Evolutionary conservation across 2,888 invertebrate genomes (phyloP), one percentile per base, ranked within the genome.

Genomic region (Heliconius ethilla): DNA sequence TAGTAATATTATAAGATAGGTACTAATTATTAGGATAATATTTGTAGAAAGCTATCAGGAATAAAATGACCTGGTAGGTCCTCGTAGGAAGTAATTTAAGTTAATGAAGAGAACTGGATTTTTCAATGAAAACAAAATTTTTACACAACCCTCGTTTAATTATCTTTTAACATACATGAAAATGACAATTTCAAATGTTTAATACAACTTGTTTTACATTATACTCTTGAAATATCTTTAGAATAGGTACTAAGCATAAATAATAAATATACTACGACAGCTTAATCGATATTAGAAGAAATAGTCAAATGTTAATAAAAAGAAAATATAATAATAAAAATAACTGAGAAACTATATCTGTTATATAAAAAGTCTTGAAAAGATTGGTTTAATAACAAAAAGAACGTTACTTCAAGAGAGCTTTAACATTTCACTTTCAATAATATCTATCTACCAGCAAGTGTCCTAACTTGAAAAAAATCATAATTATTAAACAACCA

Each of bases 131-230:
- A 70, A 33, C 27, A 29, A 33, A 11, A 55, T 55, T 7, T n/a
- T 25, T 33, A 72, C 59, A 72, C 72, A 72, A 59, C 72, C 72
- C 33, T 72, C 37, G n/a, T 72, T 72, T 72, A 59, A 67, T 66
- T 29, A 29, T 9, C 1, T n/a, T 11, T 67, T 25, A 67, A 67
- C 45, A 40, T 25, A 15, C 15, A 69, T 25, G 13, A 69, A n/a
- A 40, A 15, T 69, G n/a, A 69, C 69, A 69, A 40, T 40, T 40
- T 40, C 6, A 40, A 40, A 69, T 69, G 40, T 69, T 40, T 40
- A 18, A 25, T 13, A 67, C n/a, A n/a, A n/a, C 7, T 7, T 27
- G 13, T 25, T 27, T 27, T 2, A 5, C 15, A 27, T 13, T 63
- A 63, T 13, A 15, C 27, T 67, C 25, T 37, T 22, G 37, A 66